Conservation (phyloP, 2,797 vertebrate species). For the Enteromius fasciolatus region DNA sequence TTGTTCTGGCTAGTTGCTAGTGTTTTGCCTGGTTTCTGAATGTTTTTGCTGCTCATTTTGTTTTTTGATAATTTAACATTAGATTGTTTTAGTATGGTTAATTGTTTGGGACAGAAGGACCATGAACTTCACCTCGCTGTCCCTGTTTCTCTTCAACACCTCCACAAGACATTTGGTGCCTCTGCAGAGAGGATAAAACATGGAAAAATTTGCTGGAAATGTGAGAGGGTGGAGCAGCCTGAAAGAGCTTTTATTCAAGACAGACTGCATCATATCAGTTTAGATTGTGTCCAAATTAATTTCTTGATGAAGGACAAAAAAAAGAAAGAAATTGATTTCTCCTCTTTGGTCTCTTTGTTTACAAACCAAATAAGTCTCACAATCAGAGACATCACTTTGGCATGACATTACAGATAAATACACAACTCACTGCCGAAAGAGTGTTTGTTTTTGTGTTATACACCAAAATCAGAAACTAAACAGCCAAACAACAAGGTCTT, state of each 20-base stretch:
- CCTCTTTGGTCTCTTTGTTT: neutral
- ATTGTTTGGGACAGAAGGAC: neutral
- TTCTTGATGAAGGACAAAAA: neutral
- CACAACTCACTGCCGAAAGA: neutral
- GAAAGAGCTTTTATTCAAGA: conserved; percentile 3
- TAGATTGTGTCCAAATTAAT: neutral
- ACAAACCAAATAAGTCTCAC: neutral
- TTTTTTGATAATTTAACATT: neutral
- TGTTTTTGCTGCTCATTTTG: neutral
- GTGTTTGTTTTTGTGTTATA: neutral
- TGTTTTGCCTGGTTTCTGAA: neutral
- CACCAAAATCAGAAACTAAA: neutral
- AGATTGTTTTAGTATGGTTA: neutral
- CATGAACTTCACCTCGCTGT: neutral
- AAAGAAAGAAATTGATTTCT: neutral
- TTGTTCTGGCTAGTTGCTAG: too few species aligned
- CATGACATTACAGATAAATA: neutral
- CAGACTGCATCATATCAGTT: neutral
- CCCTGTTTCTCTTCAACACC: conserved; percentile 12
- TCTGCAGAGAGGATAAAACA: conserved; percentile 11
- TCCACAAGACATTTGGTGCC: conserved; percentile 13
- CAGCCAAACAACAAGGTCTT: neutral
- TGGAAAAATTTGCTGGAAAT: conserved; percentile 3
- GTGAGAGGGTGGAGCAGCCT: neutral
- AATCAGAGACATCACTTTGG: conserved; percentile 9